Evolutionary conservation across 2,888 invertebrate species (phyloP).

Genomic region (Hermodice carunculata): DNA sequence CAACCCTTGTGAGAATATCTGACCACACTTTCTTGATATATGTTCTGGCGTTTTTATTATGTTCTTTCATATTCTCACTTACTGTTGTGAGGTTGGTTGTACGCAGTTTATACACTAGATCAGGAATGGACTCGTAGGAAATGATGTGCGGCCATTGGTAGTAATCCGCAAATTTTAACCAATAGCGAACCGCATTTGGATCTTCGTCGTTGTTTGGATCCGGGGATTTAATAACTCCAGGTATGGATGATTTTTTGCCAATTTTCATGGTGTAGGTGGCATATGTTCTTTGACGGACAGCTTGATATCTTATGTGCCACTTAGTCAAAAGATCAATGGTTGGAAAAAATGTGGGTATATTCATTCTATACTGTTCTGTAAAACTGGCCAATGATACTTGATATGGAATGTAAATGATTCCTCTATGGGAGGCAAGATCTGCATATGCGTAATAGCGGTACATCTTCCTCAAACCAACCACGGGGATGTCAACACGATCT

Average conservation of each 20-base stretch:
- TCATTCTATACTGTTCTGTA: slow-evolving; percentile 46
- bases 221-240: slow-evolving; percentile 24
- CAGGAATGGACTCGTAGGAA: slow-evolving; percentile 38
- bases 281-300: slow-evolving; percentile 41
- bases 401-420: slow-evolving; percentile 44
- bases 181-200: slow-evolving; percentile 34
- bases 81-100: slow-evolving; percentile 37
- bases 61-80: slow-evolving; percentile 36
- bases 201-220: slow-evolving; percentile 42
- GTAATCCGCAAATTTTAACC: slow-evolving; percentile 41
- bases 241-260: slow-evolving; percentile 12
- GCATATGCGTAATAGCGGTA: slow-evolving; percentile 42
- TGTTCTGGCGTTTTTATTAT: slow-evolving; percentile 28
- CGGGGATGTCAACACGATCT: slow-evolving; percentile 26
- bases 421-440: slow-evolving; percentile 42
- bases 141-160: slow-evolving; percentile 45
- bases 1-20: slow-evolving; percentile 28
- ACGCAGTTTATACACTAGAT: slow-evolving; percentile 39
- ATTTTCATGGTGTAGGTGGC: slow-evolving; percentile 19
- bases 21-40: slow-evolving; percentile 39
- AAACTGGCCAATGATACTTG: slow-evolving; percentile 46
- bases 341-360: slow-evolving; percentile 45
- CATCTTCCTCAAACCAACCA: slow-evolving; percentile 40
- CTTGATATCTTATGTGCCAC: slow-evolving; percentile 44
- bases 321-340: slow-evolving; percentile 37